These are phyloP conservation scores for Drosophila biarmipes DNA, from an alignment of 1,140 invertebrate species.

Conservation along the genomic window DNA sequence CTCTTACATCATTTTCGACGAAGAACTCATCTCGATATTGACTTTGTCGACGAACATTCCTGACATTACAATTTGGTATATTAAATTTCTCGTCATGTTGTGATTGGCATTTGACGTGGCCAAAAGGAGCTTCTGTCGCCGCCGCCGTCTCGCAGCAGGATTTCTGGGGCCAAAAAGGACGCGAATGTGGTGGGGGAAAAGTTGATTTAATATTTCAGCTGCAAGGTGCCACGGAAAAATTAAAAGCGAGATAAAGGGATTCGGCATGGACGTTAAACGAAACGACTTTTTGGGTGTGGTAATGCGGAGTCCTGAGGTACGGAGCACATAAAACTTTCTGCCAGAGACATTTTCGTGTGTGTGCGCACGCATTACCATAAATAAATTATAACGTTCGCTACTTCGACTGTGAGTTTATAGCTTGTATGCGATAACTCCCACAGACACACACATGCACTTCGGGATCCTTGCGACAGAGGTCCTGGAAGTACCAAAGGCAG, in stretches of 20 bases:
- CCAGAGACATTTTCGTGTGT: conserved; percentile 37
- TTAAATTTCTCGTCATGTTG: conserved; percentile 48
- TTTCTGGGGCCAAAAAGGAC: conserved; percentile 10
- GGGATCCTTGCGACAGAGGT: conserved; percentile 11
- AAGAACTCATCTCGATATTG: conserved; percentile 44
- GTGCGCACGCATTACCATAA: conserved; percentile 76
- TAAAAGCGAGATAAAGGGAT: conserved; percentile 79
- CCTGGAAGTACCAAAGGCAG: conserved; percentile 43
- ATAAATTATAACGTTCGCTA: conserved; percentile 81
- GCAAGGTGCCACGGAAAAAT: conserved; percentile 71
- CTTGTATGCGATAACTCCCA: conserved; percentile 72
- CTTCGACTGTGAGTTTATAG: conserved; percentile 76
- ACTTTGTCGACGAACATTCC: conserved; percentile 47
- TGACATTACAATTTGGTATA: conserved; percentile 52
- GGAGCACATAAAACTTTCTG: conserved; percentile 62
- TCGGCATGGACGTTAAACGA: conserved; percentile 67
- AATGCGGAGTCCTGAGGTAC: conserved; percentile 18
- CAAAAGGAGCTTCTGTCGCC: neutral
- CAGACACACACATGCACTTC: conserved; percentile 32
- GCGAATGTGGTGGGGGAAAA: conserved; percentile 51
- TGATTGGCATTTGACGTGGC: conserved; percentile 54
- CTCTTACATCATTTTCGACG: conserved; percentile 32
- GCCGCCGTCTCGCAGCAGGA: neutral
- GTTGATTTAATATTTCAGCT: conserved; percentile 73
- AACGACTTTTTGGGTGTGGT: conserved; percentile 63